Evolutionary conservation across 2,113 vertebrate species (phyloP).

Genomic region (Catharus bicknelli): DNA sequence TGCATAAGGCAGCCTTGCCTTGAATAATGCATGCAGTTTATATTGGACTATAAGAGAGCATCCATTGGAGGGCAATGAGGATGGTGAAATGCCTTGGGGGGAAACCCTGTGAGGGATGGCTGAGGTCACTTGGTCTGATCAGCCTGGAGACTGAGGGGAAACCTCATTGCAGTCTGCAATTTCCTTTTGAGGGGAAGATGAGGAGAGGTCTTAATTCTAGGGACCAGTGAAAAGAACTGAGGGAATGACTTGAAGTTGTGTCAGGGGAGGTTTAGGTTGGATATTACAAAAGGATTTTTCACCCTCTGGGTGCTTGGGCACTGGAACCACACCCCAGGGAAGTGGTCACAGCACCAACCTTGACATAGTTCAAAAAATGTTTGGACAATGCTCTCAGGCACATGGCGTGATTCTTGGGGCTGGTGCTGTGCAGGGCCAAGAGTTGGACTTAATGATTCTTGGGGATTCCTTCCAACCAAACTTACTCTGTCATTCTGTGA

Average conservation of each 20-base stretch:
- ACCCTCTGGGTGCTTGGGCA: accelerated
- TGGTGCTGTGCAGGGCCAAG: neutral
- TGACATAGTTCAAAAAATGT: accelerated
- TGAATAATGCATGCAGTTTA: neutral
- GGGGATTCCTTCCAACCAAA: neutral
- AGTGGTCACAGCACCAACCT: neutral
- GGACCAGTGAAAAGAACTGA: neutral
- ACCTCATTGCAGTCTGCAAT: neutral
- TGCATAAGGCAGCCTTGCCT: neutral
- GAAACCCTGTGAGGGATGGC: accelerated
- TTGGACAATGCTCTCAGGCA: neutral
- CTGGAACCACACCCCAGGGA: neutral
- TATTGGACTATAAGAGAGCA: neutral
- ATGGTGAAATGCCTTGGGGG: neutral
- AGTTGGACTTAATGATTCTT: accelerated
- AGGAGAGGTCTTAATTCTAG: neutral
- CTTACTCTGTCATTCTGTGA: neutral
- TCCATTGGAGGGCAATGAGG: neutral
- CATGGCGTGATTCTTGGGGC: neutral
- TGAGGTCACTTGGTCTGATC: neutral
- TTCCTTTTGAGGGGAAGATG: neutral
- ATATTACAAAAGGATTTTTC: neutral
- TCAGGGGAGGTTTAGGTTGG: neutral
- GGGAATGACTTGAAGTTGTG: neutral
- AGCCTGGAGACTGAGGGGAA: neutral